Conservation (phyloP, 2,113 vertebrate species). For the Callorhinus ursinus region DNA sequence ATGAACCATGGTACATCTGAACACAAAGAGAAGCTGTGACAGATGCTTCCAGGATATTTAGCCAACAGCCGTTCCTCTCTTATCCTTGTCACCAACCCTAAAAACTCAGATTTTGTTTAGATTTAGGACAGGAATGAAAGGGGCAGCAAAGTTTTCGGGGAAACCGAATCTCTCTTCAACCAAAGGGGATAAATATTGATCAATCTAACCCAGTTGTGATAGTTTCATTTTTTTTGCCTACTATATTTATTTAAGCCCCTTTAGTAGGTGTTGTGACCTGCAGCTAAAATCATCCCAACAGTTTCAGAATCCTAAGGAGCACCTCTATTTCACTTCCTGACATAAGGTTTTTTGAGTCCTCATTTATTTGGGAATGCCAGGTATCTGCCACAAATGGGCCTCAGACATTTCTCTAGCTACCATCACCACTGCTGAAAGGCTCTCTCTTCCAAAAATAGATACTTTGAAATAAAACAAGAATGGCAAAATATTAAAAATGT, state of each 20-base stretch:
- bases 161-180: not conserved
- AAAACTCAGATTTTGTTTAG: not conserved
- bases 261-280: not conserved
- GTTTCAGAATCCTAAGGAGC: not conserved
- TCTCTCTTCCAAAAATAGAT: not conserved
- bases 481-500: not conserved
- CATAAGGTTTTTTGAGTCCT: not conserved
- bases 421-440: not conserved
- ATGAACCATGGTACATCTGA: not conserved
- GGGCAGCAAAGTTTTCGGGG: not conserved
- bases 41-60: not conserved
- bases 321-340: not conserved
- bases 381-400: not conserved
- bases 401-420: not conserved
- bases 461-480: slow-evolving; percentile 40
- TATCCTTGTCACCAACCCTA: not conserved
- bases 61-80: not conserved
- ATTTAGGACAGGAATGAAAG: not conserved
- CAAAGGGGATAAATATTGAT: not conserved
- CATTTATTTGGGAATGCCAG: not conserved
- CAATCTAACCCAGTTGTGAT: not conserved
- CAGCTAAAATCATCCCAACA: not conserved
- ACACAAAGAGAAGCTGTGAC: not conserved
- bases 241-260: not conserved
- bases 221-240: not conserved